Evolutionary conservation across 2,888 invertebrate genomes (phyloP).

Genomic region (Crepidodera aurea): DNA sequence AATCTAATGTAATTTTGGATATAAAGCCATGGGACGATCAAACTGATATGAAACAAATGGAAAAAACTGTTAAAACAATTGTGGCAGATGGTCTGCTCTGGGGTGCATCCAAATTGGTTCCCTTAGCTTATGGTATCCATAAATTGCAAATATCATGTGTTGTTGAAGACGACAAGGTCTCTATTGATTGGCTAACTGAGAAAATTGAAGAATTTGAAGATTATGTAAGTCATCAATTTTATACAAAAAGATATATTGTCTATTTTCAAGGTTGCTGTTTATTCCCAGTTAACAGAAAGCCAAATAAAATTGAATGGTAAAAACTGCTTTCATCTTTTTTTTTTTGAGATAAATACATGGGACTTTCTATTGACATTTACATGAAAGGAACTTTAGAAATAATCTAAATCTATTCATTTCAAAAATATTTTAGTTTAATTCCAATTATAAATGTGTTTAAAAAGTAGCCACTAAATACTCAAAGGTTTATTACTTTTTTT

Average conservation of each 20-base stretch:
- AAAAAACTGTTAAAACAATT: conserved; percentile 80
- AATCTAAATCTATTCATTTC: too few species aligned
- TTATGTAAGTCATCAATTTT: conserved; percentile 67
- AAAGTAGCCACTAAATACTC: too few species aligned
- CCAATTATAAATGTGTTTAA: too few species aligned
- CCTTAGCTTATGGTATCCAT: conserved; percentile 90
- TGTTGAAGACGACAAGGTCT: conserved; percentile 96
- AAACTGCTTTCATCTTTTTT: too few species aligned
- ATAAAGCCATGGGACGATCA: conserved; percentile 95
- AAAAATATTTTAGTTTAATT: too few species aligned
- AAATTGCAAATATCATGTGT: conserved; percentile 93
- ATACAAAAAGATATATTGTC: neutral
- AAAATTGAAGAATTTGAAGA: conserved; percentile 86
- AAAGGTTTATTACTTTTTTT: too few species aligned
- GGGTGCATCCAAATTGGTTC: conserved; percentile 92
- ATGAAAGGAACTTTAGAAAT: too few species aligned
- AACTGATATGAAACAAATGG: conserved; percentile 89
- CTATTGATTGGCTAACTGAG: conserved; percentile 87
- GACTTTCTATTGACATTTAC: too few species aligned
- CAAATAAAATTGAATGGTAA: too few species aligned
- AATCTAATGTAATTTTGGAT: conserved; percentile 93
- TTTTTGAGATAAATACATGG: too few species aligned
- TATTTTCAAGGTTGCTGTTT: too few species aligned
- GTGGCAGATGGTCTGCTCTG: conserved; percentile 87
- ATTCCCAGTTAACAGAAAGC: too few species aligned